Percentiles rank a stretch among this genome's conserved stretches.
phyloP scores from a whole-genome alignment of 64 coral and sea anemone genomes.

The Stichodactyla mertensii region DNA sequence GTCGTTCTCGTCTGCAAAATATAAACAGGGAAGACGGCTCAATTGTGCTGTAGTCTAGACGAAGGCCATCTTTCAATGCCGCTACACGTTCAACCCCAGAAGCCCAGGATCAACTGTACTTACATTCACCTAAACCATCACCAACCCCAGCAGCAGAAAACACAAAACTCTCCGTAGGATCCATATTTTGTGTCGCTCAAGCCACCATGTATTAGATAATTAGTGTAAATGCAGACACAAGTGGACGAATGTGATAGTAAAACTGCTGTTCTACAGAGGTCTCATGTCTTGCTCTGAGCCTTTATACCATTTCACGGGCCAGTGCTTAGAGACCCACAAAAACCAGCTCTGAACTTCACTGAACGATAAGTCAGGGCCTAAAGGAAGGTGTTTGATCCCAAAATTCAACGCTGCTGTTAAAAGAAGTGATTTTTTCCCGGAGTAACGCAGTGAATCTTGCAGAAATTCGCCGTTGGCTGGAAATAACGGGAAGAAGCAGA shows the following conservation, averaged over 20 bases:
- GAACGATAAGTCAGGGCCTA: background rate
- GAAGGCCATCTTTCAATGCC: background rate
- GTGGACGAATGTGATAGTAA: background rate
- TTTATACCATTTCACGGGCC: background rate
- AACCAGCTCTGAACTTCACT: background rate
- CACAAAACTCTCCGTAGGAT: slow-evolving; percentile 22
- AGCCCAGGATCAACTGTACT: background rate
- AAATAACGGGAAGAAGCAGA: slow-evolving; percentile 25
- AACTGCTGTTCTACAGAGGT: background rate
- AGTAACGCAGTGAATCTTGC: background rate
- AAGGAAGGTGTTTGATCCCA: background rate
- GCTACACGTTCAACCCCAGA: background rate
- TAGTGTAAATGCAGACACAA: background rate
- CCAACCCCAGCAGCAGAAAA: background rate
- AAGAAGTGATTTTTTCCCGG: background rate
- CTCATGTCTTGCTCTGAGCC: background rate
- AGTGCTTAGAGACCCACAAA: background rate
- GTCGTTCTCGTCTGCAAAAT: slow-evolving; percentile 39
- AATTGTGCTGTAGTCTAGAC: background rate
- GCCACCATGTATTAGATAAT: slow-evolving; percentile 15
- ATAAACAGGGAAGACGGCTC: background rate
- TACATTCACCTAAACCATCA: slow-evolving; percentile 21
- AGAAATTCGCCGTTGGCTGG: background rate
- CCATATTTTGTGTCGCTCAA: slow-evolving; percentile 19
- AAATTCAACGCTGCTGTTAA: background rate